These are phyloP conservation scores for Himalopsyche japonica DNA, from an alignment of 2,888 invertebrate genomes.

Conservation along the genomic window DNA sequence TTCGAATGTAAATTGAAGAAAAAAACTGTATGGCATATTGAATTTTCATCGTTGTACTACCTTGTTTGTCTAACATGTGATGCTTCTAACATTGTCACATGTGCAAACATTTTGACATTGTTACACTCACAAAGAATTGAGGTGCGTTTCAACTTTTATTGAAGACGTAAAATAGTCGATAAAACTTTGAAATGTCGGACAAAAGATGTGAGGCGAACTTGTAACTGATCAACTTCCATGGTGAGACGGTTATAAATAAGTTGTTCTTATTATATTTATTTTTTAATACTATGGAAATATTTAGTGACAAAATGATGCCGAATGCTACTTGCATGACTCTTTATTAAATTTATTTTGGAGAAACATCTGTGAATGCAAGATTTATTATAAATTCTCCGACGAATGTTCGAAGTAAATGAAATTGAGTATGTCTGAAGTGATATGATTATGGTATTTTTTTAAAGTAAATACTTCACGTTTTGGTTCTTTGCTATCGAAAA, in stretches of 20 bases:
- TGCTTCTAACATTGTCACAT: not conserved
- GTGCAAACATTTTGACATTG: not conserved
- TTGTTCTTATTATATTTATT: not conserved
- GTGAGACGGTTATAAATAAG: not conserved
- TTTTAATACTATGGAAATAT: too few species aligned
- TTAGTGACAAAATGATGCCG: too few species aligned
- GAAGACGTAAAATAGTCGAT: conserved; percentile 17
- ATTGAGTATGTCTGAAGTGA: too few species aligned
- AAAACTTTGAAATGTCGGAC: not conserved
- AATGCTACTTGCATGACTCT: too few species aligned
- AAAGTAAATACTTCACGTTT: too few species aligned
- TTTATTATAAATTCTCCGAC: too few species aligned
- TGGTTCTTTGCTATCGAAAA: too few species aligned
- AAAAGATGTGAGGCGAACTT: not conserved
- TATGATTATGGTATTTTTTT: too few species aligned
- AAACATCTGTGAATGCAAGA: too few species aligned
- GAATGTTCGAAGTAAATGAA: too few species aligned
- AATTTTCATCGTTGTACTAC: not conserved
- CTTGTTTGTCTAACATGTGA: not conserved
- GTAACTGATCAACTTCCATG: not conserved
- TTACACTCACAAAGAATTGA: not conserved
- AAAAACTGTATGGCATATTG: not conserved
- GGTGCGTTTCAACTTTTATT: not conserved
- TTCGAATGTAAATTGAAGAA: too few species aligned
- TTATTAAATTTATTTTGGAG: too few species aligned